Conservation (phyloP, 2,113 vertebrate species). For the Anoplopoma fimbria region DNA sequence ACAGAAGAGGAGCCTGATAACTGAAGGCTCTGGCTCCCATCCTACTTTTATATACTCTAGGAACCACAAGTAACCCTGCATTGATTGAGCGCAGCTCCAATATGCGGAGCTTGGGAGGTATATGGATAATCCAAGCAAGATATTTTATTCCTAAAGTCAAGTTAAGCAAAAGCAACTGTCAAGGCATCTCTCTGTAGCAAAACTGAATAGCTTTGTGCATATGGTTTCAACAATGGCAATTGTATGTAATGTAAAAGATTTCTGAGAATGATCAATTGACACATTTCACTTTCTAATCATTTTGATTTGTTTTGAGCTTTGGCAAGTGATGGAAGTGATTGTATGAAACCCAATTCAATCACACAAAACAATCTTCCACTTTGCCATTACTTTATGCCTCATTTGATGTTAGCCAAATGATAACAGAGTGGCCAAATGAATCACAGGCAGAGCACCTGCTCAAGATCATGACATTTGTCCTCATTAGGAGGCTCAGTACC, state of each 20-base stretch:
- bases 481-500: conserved; percentile 59
- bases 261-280: neutral
- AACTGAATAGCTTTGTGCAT: neutral
- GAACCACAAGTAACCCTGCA: too few relatives aligned
- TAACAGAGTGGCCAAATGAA: conserved; percentile 39
- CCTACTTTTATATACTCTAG: too few relatives aligned
- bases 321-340: neutral
- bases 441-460: conserved; percentile 27
- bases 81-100: too few relatives aligned
- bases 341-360: conserved; percentile 5
- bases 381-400: conserved; percentile 46
- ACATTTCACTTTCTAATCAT: conserved; percentile 1
- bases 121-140: neutral
- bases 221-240: neutral
- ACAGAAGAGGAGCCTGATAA: too few relatives aligned
- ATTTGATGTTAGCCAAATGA: conserved; percentile 48
- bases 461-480: conserved; percentile 53
- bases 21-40: too few relatives aligned
- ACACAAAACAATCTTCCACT: conserved; percentile 16
- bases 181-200: neutral
- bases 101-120: neutral
- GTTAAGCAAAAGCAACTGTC: neutral
- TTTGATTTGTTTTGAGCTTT: conserved; percentile 22
- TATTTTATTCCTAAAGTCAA: neutral
- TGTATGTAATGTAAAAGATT: neutral